Percentiles rank a stretch among this genome's conserved stretches.
Evolutionary conservation across 2,888 invertebrate genomes (phyloP).

Genomic region (Aphrophora alni): DNA sequence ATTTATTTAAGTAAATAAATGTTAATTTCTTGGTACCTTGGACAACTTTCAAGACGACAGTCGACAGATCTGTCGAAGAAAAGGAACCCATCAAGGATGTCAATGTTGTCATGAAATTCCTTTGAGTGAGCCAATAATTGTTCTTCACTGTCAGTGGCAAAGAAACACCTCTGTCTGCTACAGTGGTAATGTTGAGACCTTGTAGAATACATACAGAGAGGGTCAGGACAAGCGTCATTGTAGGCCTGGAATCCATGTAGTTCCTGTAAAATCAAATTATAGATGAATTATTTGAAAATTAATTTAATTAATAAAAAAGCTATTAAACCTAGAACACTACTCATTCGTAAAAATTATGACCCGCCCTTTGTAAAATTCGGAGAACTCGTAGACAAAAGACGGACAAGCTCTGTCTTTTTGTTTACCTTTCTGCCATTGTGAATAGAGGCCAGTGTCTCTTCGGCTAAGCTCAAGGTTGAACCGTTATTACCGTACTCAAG

Average conservation of each 20-base stretch:
- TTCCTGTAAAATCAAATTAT: slow-evolving; percentile 56
- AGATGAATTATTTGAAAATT: neutral
- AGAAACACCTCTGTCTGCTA: slow-evolving; percentile 80
- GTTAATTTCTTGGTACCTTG: slow-evolving; percentile 53
- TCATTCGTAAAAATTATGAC: too few species aligned
- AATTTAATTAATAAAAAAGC: neutral
- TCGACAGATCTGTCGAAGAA: slow-evolving; percentile 79
- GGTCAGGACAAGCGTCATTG: slow-evolving; percentile 73
- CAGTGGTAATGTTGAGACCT: slow-evolving; percentile 80
- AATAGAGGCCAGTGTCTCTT: too few species aligned
- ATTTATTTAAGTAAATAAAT: too few species aligned
- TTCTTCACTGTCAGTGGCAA: slow-evolving; percentile 79
- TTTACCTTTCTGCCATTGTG: too few species aligned
- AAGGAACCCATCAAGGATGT: slow-evolving; percentile 84
- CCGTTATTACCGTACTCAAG: too few species aligned
- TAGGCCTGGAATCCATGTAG: slow-evolving; percentile 68
- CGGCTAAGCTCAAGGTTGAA: too few species aligned
- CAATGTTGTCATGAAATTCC: slow-evolving; percentile 83
- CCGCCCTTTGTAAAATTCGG: too few species aligned
- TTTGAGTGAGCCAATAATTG: slow-evolving; percentile 82
- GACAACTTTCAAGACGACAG: slow-evolving; percentile 71
- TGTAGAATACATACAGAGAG: slow-evolving; percentile 70
- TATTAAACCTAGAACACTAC: too few species aligned
- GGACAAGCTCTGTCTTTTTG: too few species aligned
- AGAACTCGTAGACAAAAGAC: too few species aligned